Conservation (phyloP, 1,140 invertebrate genomes). For the Ylistrum balloti region DNA sequence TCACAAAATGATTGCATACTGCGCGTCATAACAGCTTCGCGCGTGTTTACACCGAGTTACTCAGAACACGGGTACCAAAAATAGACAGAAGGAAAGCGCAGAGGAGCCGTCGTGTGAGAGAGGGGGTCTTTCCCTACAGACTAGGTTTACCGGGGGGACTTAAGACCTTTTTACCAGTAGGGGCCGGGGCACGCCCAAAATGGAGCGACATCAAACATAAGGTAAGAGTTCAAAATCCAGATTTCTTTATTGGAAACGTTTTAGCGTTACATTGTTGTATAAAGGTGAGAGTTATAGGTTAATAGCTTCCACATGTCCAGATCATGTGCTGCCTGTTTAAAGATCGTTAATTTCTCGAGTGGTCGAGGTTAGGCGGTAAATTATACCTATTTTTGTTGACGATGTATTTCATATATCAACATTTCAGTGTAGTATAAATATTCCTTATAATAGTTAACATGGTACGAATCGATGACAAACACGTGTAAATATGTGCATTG, state of each 20-base stretch:
- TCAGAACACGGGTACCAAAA: slow-evolving; percentile 30
- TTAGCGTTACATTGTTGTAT: not conserved
- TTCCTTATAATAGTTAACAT: not conserved
- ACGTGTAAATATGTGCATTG: not conserved
- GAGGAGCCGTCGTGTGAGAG: not conserved
- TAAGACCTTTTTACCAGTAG: not conserved
- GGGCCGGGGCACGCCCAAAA: slow-evolving; percentile 28
- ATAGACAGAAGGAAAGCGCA: slow-evolving; percentile 1
- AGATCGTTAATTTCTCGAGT: slow-evolving; percentile 30
- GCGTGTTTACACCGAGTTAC: slow-evolving; percentile 26
- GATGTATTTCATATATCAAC: not conserved
- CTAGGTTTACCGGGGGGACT: slow-evolving; percentile 31
- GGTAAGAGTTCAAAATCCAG: slow-evolving; percentile 23
- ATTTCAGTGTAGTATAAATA: not conserved
- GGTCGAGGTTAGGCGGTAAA: not conserved
- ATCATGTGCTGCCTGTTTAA: not conserved
- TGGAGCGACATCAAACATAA: slow-evolving; percentile 17
- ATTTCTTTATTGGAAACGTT: slow-evolving; percentile 4
- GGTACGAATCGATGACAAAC: not conserved
- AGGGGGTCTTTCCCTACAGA: slow-evolving; percentile 31
- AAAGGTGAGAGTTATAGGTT: not conserved
- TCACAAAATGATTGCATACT: not conserved
- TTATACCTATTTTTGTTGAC: not conserved
- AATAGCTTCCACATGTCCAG: not conserved
- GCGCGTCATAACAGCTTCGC: slow-evolving; percentile 14